phyloP scores from a whole-genome alignment of 2,113 vertebrate genomes.

The Macrotus californicus region DNA sequence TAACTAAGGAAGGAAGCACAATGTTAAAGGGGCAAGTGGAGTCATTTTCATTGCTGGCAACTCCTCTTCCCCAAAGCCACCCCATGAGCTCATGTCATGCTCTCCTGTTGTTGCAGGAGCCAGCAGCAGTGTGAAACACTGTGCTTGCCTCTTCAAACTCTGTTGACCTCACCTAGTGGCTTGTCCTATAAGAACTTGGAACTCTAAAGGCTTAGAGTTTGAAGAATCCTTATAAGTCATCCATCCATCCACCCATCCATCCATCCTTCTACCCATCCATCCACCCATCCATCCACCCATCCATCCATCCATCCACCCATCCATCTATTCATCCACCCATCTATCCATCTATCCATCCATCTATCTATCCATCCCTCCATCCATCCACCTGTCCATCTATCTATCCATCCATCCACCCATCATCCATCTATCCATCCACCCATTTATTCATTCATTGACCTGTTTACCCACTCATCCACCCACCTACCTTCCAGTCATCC shows the following conservation, averaged over 20 bases:
- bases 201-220: neutral
- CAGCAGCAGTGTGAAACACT: neutral
- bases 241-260: neutral
- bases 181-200: neutral
- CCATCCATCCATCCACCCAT: accelerated
- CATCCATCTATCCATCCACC: neutral
- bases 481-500: accelerated
- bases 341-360: accelerated
- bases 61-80: neutral
- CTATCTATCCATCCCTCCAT: accelerated
- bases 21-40: neutral
- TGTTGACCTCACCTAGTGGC: neutral
- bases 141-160: neutral
- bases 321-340: accelerated
- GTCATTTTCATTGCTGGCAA: neutral
- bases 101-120: neutral
- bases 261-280: accelerated
- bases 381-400: accelerated
- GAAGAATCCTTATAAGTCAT: neutral
- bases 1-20: neutral
- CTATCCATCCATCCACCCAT: accelerated
- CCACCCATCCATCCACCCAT: accelerated
- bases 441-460: accelerated
- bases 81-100: accelerated
- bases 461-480: accelerated